Conservation (phyloP, 2,113 vertebrate species). For the Dromas ardeola region DNA sequence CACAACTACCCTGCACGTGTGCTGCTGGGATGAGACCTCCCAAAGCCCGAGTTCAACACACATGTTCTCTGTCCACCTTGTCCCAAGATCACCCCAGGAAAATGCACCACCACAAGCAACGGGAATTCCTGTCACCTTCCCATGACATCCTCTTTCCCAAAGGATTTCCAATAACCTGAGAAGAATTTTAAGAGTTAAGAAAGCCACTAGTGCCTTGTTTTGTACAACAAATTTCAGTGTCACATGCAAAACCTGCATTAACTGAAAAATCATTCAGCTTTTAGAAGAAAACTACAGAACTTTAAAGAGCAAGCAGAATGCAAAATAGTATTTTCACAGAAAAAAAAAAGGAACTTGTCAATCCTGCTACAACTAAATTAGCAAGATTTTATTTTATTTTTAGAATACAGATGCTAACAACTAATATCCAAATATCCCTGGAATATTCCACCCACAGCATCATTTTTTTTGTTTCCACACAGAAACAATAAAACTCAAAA, state of each 20-base stretch:
- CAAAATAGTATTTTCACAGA: neutral
- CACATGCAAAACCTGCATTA: neutral
- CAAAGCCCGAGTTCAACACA: rapidly evolving
- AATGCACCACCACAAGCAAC: rapidly evolving
- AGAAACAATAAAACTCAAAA: neutral
- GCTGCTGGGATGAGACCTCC: neutral
- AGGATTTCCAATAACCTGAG: neutral
- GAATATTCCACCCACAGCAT: neutral
- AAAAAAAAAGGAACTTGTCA: neutral
- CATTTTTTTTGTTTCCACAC: neutral
- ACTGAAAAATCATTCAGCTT: neutral
- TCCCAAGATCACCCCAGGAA: neutral
- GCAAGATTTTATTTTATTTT: neutral
- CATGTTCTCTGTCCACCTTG: neutral
- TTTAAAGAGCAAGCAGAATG: neutral
- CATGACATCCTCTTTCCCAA: neutral
- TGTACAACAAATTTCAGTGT: neutral
- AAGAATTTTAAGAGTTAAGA: neutral
- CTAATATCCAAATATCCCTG: neutral
- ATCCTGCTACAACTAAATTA: neutral
- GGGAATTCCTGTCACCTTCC: neutral
- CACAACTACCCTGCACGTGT: neutral
- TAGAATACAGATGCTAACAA: neutral
- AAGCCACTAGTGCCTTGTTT: neutral
- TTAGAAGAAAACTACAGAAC: neutral